Evolutionary conservation across 2,797 vertebrate species (phyloP), one percentile per base, ranked within the genome.

Genomic region (Glyptemys insculpta): DNA sequence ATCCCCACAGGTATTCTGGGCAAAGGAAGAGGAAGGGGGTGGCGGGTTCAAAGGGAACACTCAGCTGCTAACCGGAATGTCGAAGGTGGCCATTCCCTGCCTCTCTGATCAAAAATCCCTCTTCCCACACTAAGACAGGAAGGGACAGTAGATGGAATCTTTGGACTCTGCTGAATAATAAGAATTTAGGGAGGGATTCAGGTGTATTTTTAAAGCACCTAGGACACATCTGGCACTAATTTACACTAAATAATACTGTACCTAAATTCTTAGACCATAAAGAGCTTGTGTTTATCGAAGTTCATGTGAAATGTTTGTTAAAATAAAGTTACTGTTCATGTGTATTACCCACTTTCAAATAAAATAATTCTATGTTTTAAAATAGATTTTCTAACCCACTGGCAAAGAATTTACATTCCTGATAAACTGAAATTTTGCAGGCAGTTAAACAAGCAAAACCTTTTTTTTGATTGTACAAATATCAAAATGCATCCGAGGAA

Each of bases 401-500:
- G 44, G 10, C 76, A 29, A 85, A 87, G 44, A 78, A 37, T 6
- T 79, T 8, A 29, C 15, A 76, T 7, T 86, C 94, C 74, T 89
- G 15, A 93, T 68, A 16, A 72, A 34, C 49, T 92, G 27, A 76
- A 83, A 90, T 41, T 87, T 65, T 25, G 23, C 23, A 54, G 21
- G 54, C 83, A 85, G 59, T 59, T 78, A 86, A 93, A 83, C 25
- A 72, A 62, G 27, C 5, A 62, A 81, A 93, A 56, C 2, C 2
- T 50, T 44, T 23, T 76, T 54, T 91, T 81, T 91, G 83, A 89
- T 68, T 34, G 81, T 56, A 94, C 49, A 89, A 74, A 34, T 65
- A 93, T 74, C 21, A 91, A 81, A 91, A 88, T 27, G 79, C 47
- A 93, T n/a, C 44, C 83, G 65, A 52, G 54, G 68, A 83, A 94